Evolutionary conservation across 1,140 invertebrate genomes (phyloP), one percentile per base, ranked within the genome.

Genomic region (Cydia pomonella): DNA sequence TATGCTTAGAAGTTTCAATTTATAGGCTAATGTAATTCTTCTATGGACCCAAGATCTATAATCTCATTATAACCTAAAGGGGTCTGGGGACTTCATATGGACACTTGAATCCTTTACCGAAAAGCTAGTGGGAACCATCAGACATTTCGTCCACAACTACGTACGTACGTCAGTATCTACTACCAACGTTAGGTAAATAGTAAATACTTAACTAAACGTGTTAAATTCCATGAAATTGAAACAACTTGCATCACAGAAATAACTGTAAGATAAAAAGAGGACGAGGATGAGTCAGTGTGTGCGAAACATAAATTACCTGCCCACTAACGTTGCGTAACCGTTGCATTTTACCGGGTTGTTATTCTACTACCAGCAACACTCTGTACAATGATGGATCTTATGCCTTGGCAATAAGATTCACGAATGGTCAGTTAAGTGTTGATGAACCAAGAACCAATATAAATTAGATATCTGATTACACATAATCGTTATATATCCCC

Each of bases 241-340:
- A 27, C 29, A 21, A 69, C 33, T 10, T 69, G 64, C 27, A 69
- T 25, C 63, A 64, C 63, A 23, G 23, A 69, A 69, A 69, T 69
- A 69, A 38, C 64, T 33, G 64, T 69, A 69, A 69, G n/a, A 33
- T 69, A 69, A 69, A 69, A 69, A 69, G 16, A 25, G 29, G 64
- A 69, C 64, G 64, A 38, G 27, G 64, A 33, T 69, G 64, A 69
- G 64, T 69, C 64, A 69, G 64, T 33, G 64, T 33, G 29, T 69
- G 64, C 64, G 18, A 33, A 33, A 69, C 64, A 69, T 69, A 38
- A 69, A 69, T 69, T 69, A 69, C 64, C 64, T 69, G 64, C 29
- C 64, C 64, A 38, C 64, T 69, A 38, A 9, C 64, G 64, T 69
- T 33, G 64, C n/a, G 64, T 69, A 69, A 33, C 64, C 27, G 29